Evolutionary conservation across 1,140 invertebrate species (phyloP).

Genomic region (Lethrus apterus): DNA sequence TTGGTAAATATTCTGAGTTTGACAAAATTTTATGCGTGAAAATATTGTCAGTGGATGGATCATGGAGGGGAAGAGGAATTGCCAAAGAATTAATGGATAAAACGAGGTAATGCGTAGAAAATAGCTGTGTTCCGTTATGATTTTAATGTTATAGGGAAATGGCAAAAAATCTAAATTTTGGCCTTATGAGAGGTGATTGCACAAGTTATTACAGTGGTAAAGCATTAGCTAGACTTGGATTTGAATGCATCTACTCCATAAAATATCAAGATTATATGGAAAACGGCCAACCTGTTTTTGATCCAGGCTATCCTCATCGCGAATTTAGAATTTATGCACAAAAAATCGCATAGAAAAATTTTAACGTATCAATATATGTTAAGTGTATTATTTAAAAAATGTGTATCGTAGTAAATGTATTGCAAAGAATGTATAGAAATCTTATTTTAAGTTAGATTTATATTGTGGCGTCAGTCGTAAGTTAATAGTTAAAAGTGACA

Average conservation of each 20-base stretch:
- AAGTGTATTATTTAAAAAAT: no score
- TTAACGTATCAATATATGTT: no score
- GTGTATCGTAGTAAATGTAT: no score
- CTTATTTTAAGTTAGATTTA: no score
- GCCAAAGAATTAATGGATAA: slow-evolving; percentile 55
- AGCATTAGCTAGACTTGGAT: slow-evolving; percentile 58
- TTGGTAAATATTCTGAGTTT: slow-evolving; percentile 48
- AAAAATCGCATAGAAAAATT: slow-evolving; percentile 32
- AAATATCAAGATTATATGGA: slow-evolving; percentile 57
- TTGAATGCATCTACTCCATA: slow-evolving; percentile 54
- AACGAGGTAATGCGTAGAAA: slow-evolving; percentile 54
- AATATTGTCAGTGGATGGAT: slow-evolving; percentile 57
- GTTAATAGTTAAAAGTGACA: no score
- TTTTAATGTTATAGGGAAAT: slow-evolving; percentile 48
- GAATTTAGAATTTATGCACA: slow-evolving; percentile 46
- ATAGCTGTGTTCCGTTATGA: no score
- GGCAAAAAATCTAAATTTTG: slow-evolving; percentile 45
- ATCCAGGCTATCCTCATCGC: slow-evolving; percentile 50
- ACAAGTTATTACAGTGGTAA: slow-evolving; percentile 63
- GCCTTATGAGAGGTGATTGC: slow-evolving; percentile 52
- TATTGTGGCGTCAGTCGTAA: no score
- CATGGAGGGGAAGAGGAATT: slow-evolving; percentile 57
- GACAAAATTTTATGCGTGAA: slow-evolving; percentile 52
- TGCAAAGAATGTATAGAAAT: no score
- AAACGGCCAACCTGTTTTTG: slow-evolving; percentile 49